Percentiles rank a stretch among this genome's conserved stretches.
Conservation (phyloP, 2,797 vertebrate genomes). For the Ara ararauna region DNA sequence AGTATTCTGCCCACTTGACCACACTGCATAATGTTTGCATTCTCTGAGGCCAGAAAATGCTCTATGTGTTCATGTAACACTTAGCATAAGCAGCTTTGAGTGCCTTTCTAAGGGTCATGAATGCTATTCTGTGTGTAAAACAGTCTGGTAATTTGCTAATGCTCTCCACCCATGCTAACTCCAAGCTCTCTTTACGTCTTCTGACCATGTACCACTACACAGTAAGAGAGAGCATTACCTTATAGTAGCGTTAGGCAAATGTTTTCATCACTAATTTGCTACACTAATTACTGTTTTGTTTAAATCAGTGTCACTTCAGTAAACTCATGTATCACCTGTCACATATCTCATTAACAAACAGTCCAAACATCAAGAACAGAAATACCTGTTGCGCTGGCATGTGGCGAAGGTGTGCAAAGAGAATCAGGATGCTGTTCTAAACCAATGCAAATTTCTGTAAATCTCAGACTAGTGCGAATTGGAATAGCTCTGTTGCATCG, state of each 20-base stretch:
- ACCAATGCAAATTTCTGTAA: not conserved
- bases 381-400: not conserved
- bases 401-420: not conserved
- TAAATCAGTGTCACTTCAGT: not conserved
- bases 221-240: not conserved
- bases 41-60: slow-evolving; percentile 26
- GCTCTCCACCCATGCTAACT: not conserved
- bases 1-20: slow-evolving; percentile 16
- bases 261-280: not conserved
- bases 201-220: not conserved
- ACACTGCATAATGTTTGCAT: slow-evolving; percentile 38
- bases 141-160: not conserved
- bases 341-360: not conserved
- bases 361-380: not conserved
- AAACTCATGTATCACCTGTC: not conserved
- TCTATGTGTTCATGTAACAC: slow-evolving; percentile 22
- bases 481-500: not conserved
- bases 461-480: not conserved
- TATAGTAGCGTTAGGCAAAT: not conserved
- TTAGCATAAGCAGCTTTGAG: not conserved
- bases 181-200: not conserved
- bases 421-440: not conserved
- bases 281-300: not conserved
- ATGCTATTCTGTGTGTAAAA: not conserved
- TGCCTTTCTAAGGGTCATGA: not conserved